Percentiles rank a stretch among this genome's conserved stretches.
phyloP scores from a whole-genome alignment of 1,140 invertebrate genomes.

The Chrysoperla carnea region DNA sequence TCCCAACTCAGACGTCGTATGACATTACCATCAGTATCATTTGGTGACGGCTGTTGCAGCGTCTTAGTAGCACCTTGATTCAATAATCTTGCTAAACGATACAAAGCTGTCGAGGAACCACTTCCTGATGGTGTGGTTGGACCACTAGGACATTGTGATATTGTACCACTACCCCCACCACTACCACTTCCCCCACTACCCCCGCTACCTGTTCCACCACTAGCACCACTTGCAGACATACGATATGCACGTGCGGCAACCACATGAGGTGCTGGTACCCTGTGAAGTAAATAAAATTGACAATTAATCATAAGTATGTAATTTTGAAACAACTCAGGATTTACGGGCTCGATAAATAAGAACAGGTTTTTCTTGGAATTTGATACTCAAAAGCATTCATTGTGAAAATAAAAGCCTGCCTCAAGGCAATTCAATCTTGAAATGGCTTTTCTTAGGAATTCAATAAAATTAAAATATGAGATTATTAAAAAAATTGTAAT shows the following conservation, averaged over 20 bases:
- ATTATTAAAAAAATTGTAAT: no score
- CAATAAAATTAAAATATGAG: no score
- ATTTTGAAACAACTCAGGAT: no score
- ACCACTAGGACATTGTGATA: conserved; percentile 6
- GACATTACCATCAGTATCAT: conserved; percentile 27
- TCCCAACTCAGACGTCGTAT: conserved; percentile 60
- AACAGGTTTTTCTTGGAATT: no score
- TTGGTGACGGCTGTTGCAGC: conserved; percentile 14
- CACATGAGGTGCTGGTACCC: conserved; percentile 38
- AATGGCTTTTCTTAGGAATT: no score
- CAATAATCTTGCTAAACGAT: conserved; percentile 45
- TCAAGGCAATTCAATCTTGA: no score
- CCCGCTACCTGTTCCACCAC: conserved; percentile 9
- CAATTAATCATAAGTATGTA: neutral
- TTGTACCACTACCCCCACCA: no score
- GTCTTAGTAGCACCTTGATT: conserved; percentile 34
- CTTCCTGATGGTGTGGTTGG: conserved; percentile 7
- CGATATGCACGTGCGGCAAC: conserved; percentile 31
- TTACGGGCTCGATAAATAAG: no score
- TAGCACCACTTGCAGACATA: conserved; percentile 25
- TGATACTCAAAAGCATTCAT: no score
- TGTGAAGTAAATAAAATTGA: conserved; percentile 16
- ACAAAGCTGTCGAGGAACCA: conserved; percentile 33
- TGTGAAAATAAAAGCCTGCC: no score
- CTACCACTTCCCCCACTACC: no score